These are phyloP conservation scores for Tympanoctomys barrerae DNA, from an alignment of 2,797 vertebrate genomes.

Conservation along the genomic window DNA sequence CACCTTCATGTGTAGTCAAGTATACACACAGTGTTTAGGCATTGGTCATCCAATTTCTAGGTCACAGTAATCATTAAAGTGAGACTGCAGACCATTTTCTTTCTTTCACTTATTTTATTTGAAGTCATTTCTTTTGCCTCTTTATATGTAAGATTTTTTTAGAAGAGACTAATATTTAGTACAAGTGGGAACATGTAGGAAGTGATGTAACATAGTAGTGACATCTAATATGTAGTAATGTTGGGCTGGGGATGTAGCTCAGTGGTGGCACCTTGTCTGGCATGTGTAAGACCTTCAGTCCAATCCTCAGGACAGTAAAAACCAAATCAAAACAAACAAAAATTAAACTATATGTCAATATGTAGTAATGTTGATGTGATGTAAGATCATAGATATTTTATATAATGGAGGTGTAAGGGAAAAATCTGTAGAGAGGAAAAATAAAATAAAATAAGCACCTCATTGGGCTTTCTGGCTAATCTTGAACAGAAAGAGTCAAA, in stretches of 20 bases:
- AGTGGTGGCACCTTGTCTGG: too few relatives aligned
- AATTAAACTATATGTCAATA: background rate
- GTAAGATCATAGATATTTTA: constrained; percentile 27
- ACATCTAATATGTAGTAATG: background rate
- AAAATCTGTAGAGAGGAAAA: background rate
- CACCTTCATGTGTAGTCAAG: background rate
- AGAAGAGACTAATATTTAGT: constrained; percentile 18
- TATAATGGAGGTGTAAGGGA: background rate
- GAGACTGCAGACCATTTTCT: background rate
- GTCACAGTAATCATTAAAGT: constrained; percentile 40
- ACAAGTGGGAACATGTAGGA: background rate
- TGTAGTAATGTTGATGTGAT: constrained; percentile 16
- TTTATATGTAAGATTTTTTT: constrained; percentile 15
- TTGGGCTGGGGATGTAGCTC: background rate
- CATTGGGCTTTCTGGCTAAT: background rate
- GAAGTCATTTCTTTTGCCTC: background rate
- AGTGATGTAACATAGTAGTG: background rate
- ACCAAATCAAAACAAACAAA: too few relatives aligned
- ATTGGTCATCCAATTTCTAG: background rate
- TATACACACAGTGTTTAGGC: background rate
- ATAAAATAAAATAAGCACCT: background rate
- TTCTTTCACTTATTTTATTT: constrained; percentile 11
- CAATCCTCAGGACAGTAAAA: too few relatives aligned
- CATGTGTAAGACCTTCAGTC: too few relatives aligned
- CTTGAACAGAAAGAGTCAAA: background rate